These are phyloP conservation scores for Dipodomys ordii DNA, from an alignment of 2,113 vertebrate genomes.

Conservation along the genomic window DNA sequence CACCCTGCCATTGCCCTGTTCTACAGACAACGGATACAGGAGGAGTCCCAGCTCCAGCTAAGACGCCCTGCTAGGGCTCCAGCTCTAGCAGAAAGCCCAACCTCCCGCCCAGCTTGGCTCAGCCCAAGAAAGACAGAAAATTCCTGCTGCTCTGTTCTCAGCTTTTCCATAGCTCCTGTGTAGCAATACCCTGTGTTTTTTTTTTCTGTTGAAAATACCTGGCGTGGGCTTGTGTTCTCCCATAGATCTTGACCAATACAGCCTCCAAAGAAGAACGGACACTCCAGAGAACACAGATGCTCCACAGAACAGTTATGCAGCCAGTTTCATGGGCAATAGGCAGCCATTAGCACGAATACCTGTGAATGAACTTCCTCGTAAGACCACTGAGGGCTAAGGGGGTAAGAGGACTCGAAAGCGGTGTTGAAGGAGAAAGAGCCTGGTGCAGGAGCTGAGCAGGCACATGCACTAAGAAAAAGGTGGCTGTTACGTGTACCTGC, in stretches of 20 bases:
- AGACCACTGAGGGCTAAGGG: background rate
- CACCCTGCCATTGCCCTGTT: background rate
- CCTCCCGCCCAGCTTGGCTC: background rate
- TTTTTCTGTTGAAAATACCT: background rate
- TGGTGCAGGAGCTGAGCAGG: background rate
- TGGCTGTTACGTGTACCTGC: background rate
- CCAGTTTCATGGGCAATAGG: background rate
- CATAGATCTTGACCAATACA: background rate
- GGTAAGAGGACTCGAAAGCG: background rate
- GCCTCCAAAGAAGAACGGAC: background rate
- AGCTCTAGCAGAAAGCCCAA: background rate
- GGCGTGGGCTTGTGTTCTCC: background rate
- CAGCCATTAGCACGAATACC: background rate
- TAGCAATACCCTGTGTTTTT: background rate
- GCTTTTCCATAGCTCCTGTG: background rate
- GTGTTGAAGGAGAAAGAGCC: background rate
- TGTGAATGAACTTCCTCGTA: no score
- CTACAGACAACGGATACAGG: rapidly evolving
- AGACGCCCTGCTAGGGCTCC: rapidly evolving
- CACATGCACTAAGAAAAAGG: background rate
- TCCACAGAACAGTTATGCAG: background rate
- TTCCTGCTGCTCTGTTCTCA: background rate
- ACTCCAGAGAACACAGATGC: background rate
- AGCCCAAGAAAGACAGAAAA: background rate
- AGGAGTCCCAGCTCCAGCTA: background rate